A percentile compares a stretch with the other conserved stretches of the same genome.
These are phyloP conservation scores for Quadriops clusia DNA, from an alignment of 2,888 invertebrate species.

Conservation along the genomic window DNA sequence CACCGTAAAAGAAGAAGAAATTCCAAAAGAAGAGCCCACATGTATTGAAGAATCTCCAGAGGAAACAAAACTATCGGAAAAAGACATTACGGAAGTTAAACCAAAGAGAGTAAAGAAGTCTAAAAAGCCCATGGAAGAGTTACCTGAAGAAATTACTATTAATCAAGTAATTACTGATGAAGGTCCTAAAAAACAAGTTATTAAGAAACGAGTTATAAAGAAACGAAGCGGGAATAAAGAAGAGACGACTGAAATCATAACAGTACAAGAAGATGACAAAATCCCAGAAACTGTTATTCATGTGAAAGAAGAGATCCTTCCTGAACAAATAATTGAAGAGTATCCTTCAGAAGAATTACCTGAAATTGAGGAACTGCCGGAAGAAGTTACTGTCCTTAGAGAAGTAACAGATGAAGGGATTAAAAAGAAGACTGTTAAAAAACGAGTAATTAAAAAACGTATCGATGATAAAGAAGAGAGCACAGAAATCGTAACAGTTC, in stretches of 20 bases:
- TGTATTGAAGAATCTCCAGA: conserved; percentile 11
- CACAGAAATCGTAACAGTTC: conserved; percentile 38
- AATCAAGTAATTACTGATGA: conserved; percentile 17
- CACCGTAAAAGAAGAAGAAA: conserved; percentile 15
- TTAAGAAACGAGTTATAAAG: conserved; percentile 23
- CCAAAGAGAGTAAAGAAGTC: conserved; percentile 19
- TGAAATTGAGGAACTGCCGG: conserved; percentile 20
- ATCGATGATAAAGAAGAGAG: conserved; percentile 35
- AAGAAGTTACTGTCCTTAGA: conserved; percentile 26
- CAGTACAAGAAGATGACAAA: conserved; percentile 22
- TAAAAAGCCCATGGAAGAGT: conserved; percentile 27
- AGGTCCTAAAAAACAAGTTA: conserved; percentile 21
- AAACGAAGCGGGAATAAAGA: conserved; percentile 21
- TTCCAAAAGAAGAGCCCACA: conserved; percentile 16
- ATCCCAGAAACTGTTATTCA: conserved; percentile 23
- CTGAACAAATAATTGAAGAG: conserved; percentile 19
- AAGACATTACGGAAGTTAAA: conserved; percentile 14
- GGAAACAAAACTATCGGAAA: conserved; percentile 17
- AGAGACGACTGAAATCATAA: conserved; percentile 17
- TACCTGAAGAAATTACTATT: conserved; percentile 26
- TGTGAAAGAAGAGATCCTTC: conserved; percentile 24
- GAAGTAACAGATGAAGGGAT: conserved; percentile 31
- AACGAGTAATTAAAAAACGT: conserved; percentile 27
- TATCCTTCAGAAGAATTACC: conserved; percentile 19
- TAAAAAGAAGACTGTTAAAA: conserved; percentile 26